Percentiles rank a stretch among this genome's conserved stretches.
phyloP scores from a whole-genome alignment of 2,888 invertebrate genomes.

The Hydraecia micacea region DNA sequence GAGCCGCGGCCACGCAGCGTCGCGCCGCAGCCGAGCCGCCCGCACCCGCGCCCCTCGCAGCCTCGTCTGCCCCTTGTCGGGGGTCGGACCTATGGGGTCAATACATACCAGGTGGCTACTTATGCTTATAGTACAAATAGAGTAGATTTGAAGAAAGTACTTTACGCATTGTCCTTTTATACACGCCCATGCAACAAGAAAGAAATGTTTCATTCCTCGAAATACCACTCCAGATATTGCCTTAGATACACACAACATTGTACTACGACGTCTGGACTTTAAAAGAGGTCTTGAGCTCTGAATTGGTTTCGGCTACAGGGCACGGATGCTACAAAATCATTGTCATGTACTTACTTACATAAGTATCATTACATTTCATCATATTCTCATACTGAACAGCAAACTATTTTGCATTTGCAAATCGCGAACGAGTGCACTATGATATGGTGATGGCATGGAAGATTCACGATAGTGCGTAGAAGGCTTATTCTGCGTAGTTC shows the following conservation, averaged over 20 bases:
- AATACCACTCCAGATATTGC: background rate
- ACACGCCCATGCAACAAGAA: background rate
- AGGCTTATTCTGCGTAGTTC: no score
- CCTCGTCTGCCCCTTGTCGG: constrained; percentile 65
- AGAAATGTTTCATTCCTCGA: no score
- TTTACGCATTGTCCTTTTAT: background rate
- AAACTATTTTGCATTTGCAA: no score
- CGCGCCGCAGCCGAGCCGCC: constrained; percentile 70
- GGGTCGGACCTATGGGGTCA: constrained; percentile 75
- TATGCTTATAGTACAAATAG: constrained; percentile 13
- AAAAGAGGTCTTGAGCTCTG: background rate
- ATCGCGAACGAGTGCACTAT: no score
- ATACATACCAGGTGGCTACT: constrained; percentile 75
- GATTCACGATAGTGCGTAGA: no score
- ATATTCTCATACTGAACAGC: no score
- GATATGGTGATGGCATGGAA: no score
- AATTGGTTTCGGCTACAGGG: background rate
- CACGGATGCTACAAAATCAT: background rate
- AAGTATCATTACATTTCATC: no score
- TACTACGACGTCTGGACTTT: background rate
- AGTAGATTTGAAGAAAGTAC: constrained; percentile 1
- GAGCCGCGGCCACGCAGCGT: constrained; percentile 79
- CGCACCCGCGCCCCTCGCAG: constrained; percentile 60
- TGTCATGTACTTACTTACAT: background rate
- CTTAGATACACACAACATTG: background rate